Base-by-base conservation (phyloP, 2,888 invertebrate genomes). In the Rambutsinella grinnellia region DNA sequence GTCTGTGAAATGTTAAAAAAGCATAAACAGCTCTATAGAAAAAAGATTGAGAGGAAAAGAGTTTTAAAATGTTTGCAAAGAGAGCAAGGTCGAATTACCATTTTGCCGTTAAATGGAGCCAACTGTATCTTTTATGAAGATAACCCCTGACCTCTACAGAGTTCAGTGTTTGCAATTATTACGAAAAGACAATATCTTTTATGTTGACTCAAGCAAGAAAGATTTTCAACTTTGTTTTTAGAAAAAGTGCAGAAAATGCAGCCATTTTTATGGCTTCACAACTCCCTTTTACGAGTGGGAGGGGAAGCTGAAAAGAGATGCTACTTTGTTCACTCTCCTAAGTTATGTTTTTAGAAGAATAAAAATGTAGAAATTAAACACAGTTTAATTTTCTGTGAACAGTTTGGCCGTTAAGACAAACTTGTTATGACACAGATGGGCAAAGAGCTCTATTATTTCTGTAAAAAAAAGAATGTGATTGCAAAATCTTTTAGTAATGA, bases 231-330 rank as follows among this genome's bases (percentile, higher is more conserved):
- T n/a, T 36, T 36, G 36, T 8, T 36, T 36, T 36, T 36, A 60
- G 27, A 62, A 47, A 62, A 46, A 49, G 62, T 27, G 24, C 23
- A 62, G 46, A 62, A 62, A 62, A 62, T 27, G 26, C 28, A 62
- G 26, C 3, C 19, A 49, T 47, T 17, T 23, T 56, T 56, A 19
- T 21, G 2, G 24, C 24, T 54, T 1, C 21, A 21, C 53, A 10
- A 36, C 5, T 53, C n/a, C 3, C 27, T 15, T 63, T 63, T 63
- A 63, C 51, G 62, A 63, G 49, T 51, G 62, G 62, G 62, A 51
- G 62, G 62, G 17, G 27, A 49, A 61, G n/a, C n/a, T 36, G 36
- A 36, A 36, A 36, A 36, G 13, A 36, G 13, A 13, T n/a, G n/a
- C n/a, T n/a, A n/a, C n/a, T n/a, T n/a, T n/a, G n/a, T n/a, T n/a